phyloP scores from a whole-genome alignment of 2,113 vertebrate genomes.

The Scopus umbretta region DNA sequence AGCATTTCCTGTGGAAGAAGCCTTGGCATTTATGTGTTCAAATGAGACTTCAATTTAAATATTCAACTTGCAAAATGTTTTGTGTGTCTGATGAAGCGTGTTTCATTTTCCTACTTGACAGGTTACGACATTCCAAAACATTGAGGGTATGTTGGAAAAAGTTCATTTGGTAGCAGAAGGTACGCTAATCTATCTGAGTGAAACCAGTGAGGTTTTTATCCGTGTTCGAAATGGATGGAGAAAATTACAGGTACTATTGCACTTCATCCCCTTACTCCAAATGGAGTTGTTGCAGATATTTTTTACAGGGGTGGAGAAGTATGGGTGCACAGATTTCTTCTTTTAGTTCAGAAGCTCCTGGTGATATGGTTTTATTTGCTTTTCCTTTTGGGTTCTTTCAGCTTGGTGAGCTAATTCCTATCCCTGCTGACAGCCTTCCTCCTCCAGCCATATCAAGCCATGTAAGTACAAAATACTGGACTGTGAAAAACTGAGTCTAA shows the following conservation, averaged over 20 bases:
- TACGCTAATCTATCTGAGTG: conserved; percentile 77
- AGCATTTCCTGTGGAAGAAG: neutral
- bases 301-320: neutral
- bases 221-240: conserved; percentile 91
- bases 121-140: conserved; percentile 76
- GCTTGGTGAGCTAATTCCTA: conserved; percentile 86
- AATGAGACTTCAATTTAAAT: neutral
- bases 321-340: neutral
- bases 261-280: neutral
- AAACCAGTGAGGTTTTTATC: conserved; percentile 83
- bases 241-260: conserved; percentile 82
- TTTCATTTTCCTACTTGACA: conserved; percentile 42
- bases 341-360: neutral
- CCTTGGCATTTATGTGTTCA: neutral
- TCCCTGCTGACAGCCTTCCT: conserved; percentile 77
- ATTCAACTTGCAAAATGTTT: neutral
- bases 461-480: conserved; percentile 57
- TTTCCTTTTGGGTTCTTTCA: conserved; percentile 53
- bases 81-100: neutral
- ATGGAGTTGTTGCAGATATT: neutral
- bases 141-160: conserved; percentile 81
- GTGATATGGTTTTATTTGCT: neutral
- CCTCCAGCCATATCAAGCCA: conserved; percentile 70
- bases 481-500: neutral
- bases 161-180: conserved; percentile 81